phyloP scores from a whole-genome alignment of 2,888 invertebrate species.

The Melanostoma mellinum region DNA sequence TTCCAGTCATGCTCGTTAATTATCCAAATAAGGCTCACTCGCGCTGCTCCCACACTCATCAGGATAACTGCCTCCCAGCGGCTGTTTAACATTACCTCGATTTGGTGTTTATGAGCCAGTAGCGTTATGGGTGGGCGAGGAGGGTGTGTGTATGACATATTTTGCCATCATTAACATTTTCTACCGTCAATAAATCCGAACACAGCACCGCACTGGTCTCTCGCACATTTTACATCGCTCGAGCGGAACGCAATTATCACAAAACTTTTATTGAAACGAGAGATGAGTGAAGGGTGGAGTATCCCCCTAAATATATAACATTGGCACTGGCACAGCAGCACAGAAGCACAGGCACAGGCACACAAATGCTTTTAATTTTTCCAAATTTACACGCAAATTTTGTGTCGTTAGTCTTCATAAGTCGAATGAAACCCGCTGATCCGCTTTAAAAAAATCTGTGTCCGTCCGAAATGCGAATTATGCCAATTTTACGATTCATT shows the following conservation, averaged over 20 bases:
- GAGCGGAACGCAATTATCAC: conserved; percentile 71
- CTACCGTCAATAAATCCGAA: conserved; percentile 68
- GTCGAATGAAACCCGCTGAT: conserved; percentile 25
- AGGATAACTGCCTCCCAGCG: conserved; percentile 64
- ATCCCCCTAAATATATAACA: too few species aligned
- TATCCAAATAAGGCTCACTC: conserved; percentile 62
- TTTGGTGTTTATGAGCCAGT: conserved; percentile 70
- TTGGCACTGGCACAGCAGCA: too few species aligned
- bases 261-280: conserved; percentile 63
- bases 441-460: conserved; percentile 64
- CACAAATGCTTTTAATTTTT: conserved; percentile 71
- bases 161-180: conserved; percentile 71
- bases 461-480: conserved; percentile 65
- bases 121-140: conserved; percentile 6
- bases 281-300: not conserved
- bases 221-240: conserved; percentile 35
- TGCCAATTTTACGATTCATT: conserved; percentile 71
- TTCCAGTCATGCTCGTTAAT: conserved; percentile 70
- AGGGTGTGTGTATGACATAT: conserved; percentile 63
- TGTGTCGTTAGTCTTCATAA: conserved; percentile 60
- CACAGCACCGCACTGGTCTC: conserved; percentile 59
- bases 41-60: conserved; percentile 31
- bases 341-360: not conserved
- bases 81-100: conserved; percentile 69
- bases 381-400: conserved; percentile 71